Evolutionary conservation across 2,888 invertebrate genomes (phyloP), one percentile per base, ranked within the genome.

Genomic region (Sepiola atlantica): DNA sequence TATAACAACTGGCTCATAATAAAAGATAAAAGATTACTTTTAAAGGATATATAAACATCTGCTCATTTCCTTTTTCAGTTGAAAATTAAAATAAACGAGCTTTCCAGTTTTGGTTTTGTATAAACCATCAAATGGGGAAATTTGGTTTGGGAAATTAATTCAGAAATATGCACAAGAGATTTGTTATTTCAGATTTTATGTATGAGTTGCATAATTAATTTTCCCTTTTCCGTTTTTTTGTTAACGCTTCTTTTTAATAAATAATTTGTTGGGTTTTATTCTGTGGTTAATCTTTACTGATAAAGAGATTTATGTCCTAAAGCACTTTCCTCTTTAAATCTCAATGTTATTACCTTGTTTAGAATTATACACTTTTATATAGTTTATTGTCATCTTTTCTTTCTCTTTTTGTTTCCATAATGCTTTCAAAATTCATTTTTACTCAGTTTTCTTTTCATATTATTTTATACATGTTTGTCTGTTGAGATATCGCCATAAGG

Each of bases 31-130:
- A 77, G 77, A 77, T 77, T 77, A 77, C 77, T 77, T 77, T 77
- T 77, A 77, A 77, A 77, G n/a, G 77, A 77, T 77, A 77, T 77
- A 77, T n/a, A 77, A 77, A 77, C 77, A 77, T 77, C 77, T 77
- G 77, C 77, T 77, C 77, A 77, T 77, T 77, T 77, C 77, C 77
- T 77, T 77, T 77, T 77, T 77, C 77, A 77, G 77, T 32, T 16
- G n/a, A n/a, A 77, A 77, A 77, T 77, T 77, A 77, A 77, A 77
- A 77, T 77, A 77, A 77, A 77, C n/a, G n/a, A 77, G 77, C n/a
- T 77, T 77, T n/a, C 77, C 77, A n/a, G 77, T 77, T 77, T 77
- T 12, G 77, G n/a, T 77, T 77, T 77, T 77, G 77, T 77, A n/a
- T 77, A 77, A 77, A 77, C 77, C n/a, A 77, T 77, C 77, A 77